Base-by-base conservation (phyloP, 2,797 vertebrate species). In the Coluber constrictor region DNA sequence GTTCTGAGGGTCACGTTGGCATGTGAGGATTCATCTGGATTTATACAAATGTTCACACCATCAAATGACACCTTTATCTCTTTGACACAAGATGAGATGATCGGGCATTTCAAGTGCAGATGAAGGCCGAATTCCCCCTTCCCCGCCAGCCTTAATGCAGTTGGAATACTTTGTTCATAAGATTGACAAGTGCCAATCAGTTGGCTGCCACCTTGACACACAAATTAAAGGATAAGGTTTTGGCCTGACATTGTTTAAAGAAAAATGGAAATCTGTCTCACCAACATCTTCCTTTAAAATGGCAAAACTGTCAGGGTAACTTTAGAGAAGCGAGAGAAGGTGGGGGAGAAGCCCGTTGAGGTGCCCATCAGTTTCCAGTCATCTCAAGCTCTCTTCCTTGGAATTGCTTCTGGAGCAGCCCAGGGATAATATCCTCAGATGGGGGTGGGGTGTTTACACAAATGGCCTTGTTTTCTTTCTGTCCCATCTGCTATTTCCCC, bases 171-270 rank as follows among this genome's bases (percentile, higher is more conserved):
- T 13, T 8, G 3, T 23, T 74, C 55, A 0, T 23, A 87, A 90
- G 89, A 88, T 56, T 88, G 61, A 90, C 90, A 79, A 47, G n/a
- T 54, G 90, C 29, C 86, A 93, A 27, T 93, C 63, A 54, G 23
- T 27, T 83, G 11, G 20, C 51, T 54, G 32, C 63, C n/a, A 13
- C 66, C 29, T 61, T 60, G 43, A 59, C 86, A 37, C 29, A 83
- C 55, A 91, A 88, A 91, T 32, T n/a, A 70, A 83, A 43, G 61
- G 54, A 37, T 23, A 54, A 54, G 29, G 29, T 27, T 79, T 91
- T 29, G 55, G 43, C 55, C 16, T 87, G 86, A 37, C 86, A 47
- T 86, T 83, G 63, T 61, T 88, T 59, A 61, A 88, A 32, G 59
- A 57, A 56, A 93, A 87, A 66, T 79, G 54, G 47, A 90, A 90